A percentile compares a stretch with the other conserved stretches of the same genome.
Conservation (phyloP, 2,888 invertebrate genomes). For the Archips crataeganus region DNA sequence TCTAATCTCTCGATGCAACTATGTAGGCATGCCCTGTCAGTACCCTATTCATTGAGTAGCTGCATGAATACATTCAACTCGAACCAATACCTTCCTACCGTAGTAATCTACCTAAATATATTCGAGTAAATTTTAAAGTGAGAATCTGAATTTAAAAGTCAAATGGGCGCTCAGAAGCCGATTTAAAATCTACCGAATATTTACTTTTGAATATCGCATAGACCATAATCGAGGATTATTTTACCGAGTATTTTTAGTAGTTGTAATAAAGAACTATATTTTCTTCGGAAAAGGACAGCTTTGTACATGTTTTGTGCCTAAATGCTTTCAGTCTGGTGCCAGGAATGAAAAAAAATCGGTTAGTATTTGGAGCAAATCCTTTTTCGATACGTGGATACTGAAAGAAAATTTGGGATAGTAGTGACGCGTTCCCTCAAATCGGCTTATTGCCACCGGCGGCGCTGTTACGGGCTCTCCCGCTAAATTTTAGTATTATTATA, state of each 20-base stretch:
- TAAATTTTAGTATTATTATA: slow-evolving; percentile 9
- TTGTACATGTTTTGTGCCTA: not conserved
- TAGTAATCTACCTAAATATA: slow-evolving; percentile 7
- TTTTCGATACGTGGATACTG: slow-evolving; percentile 46
- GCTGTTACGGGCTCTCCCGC: not conserved
- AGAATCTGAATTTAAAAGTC: slow-evolving; percentile 63
- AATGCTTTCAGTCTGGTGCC: slow-evolving; percentile 3
- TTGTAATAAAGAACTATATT: not conserved
- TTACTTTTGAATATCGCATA: slow-evolving; percentile 23
- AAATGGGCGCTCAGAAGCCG: slow-evolving; percentile 52
- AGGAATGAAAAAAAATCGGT: slow-evolving; percentile 19
- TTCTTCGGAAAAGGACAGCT: not conserved
- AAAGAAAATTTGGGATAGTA: slow-evolving; percentile 57
- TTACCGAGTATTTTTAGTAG: not conserved
- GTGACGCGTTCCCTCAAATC: slow-evolving; percentile 49
- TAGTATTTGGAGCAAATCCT: slow-evolving; percentile 27
- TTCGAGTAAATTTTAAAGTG: slow-evolving; percentile 54
- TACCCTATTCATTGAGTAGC: slow-evolving; percentile 5
- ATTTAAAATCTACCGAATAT: slow-evolving; percentile 39
- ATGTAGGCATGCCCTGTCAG: not conserved
- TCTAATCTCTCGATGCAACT: not conserved
- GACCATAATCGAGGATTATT: slow-evolving; percentile 15
- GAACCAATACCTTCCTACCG: slow-evolving; percentile 41
- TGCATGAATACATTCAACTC: slow-evolving; percentile 47
- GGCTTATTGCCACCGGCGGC: slow-evolving; percentile 22